Base-by-base conservation (phyloP, 2,113 vertebrate species). In the Salvator merianae region DNA sequence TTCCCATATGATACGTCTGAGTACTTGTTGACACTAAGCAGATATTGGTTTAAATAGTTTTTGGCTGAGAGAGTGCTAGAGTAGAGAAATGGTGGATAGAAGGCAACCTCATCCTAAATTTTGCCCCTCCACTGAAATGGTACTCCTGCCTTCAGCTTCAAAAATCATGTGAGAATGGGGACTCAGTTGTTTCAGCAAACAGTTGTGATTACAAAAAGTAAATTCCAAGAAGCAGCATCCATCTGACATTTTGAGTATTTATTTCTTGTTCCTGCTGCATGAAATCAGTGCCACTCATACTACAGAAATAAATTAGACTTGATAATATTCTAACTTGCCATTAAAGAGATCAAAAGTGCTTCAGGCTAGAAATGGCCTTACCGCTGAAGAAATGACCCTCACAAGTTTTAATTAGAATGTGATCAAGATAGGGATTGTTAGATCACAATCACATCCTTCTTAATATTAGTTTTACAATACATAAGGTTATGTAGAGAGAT, bases 291-390 rank as follows among this genome's bases (percentile, higher is more conserved):
- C n/a, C 68, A 79, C 55, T 88, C 79, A 79, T 34, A 40, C 38
- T 85, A 59, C 47, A 53, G 73, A 81, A 85, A 69, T 87, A 91
- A 93, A 90, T 80, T 77, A 91, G 36, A 88, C 50, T 62, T 87
- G 34, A 75, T 93, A 79, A 86, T 88, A 43, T 75, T 50, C 84
- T 71, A 59, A 36, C 77, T 80, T 85, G 83, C 66, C 32, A 55
- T 3, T 73, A 79, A 89, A 90, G 62, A 84, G 36, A 84, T 75
- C 77, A 81, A 73, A 89, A 85, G 47, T 43, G 34, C 83, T 88
- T 69, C 88, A 63, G 55, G 62, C 66, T 86, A 79, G 66, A 84
- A 36, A 10, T 53, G 28, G 72, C 55, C 76, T 30, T 90, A 72
- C 28, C 86, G 66, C 84, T 63, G 53, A 77, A 62, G 76, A 81